phyloP scores from a whole-genome alignment of 2,797 vertebrate species.

The Pseudocheirus occidentalis region DNA sequence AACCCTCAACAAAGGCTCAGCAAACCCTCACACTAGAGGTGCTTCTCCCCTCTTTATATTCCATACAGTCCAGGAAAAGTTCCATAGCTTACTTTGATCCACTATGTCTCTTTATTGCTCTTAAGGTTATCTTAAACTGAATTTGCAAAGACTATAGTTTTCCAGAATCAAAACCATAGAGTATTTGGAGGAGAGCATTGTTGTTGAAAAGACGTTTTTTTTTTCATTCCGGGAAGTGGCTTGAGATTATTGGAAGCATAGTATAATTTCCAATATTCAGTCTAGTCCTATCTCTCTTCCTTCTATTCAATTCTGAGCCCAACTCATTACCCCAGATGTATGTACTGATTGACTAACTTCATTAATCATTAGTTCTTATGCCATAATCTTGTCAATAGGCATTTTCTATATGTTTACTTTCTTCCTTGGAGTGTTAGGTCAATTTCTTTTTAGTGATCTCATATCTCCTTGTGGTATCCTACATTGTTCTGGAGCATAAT shows the following conservation, averaged over 20 bases:
- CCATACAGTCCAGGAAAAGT: neutral
- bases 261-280: neutral
- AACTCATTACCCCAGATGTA: neutral
- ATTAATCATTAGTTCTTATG: neutral
- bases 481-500: neutral
- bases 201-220: neutral
- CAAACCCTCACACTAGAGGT: neutral
- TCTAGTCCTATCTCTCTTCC: neutral
- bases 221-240: neutral
- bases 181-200: neutral
- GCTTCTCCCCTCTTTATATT: neutral
- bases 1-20: neutral
- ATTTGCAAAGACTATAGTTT: neutral
- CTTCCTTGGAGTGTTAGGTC: neutral
- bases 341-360: neutral
- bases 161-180: neutral
- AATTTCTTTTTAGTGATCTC: neutral
- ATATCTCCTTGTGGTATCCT: neutral
- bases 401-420: neutral
- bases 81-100: neutral
- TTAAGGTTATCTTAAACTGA: neutral
- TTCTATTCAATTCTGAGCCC: neutral
- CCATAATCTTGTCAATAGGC: neutral
- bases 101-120: neutral
- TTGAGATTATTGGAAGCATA: neutral